Base-by-base conservation (phyloP, 2,113 vertebrate genomes). In the Gadus chalcogrammus region DNA sequence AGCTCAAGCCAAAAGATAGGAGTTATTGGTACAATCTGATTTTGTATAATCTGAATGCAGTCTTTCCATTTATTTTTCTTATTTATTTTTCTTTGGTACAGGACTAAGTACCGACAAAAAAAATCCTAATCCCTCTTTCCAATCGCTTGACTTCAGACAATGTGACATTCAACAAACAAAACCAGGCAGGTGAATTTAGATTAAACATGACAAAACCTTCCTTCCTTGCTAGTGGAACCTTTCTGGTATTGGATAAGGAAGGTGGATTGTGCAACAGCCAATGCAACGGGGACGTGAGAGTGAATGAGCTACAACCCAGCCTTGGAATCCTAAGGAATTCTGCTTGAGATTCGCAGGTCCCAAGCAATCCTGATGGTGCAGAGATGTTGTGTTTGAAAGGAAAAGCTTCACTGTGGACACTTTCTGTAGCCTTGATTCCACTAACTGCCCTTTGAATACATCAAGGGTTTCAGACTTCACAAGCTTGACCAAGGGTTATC, bases 321-420 rank as follows among this genome's bases (percentile, higher is more conserved):
- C 65, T 62, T 56, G 62, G 31, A 65, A 35, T 70, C 68, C 78
- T 71, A 66, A 73, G 76, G 74, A 81, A 85, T 68, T 64, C 48
- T 71, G 65, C 64, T 85, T 84, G 68, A 80, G 74, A 76, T 85
- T 85, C 31, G 64, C 84, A 84, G 85, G 83, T 91, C 88, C 85
- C 73, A 89, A 89, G 81, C 89, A 90, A 90, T 90, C 86, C 85
- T 85, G 87, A 79, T 87, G 79, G 82, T 87, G 79, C 79, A 78
- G 77, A 84, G 59, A 73, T 73, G 68, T 68, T 84, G 80, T 74
- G 80, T 69, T 61, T 78, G 81, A 85, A 83, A 76, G 66, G 84
- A 85, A 86, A 64, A 65, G 67, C 48, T n/a, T 76, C 84, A 80
- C 82, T 88, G 82, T 84, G 60, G 65, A 78, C 83, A 59, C 48